Percentiles rank a stretch among this genome's conserved stretches.
Evolutionary conservation across 1,140 invertebrate genomes (phyloP).

Genomic region (Stegodyphus dumicola): DNA sequence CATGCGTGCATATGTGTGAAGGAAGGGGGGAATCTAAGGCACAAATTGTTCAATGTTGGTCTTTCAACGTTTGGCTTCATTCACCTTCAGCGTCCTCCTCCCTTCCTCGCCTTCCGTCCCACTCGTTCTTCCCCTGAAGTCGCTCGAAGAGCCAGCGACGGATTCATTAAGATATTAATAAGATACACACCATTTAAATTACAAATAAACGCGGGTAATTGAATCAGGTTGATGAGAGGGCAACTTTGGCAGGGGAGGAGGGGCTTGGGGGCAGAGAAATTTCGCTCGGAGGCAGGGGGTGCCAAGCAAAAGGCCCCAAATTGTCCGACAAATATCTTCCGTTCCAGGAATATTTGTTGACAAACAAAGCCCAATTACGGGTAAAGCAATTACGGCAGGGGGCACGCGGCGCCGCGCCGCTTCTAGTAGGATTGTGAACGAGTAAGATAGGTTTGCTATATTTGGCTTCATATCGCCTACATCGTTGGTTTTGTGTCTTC

Average conservation of each 20-base stretch:
- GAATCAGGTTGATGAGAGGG: constrained; percentile 61
- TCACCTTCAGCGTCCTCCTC: not conserved
- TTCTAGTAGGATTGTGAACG: constrained; percentile 42
- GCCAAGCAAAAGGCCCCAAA: constrained; percentile 53
- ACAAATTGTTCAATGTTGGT: constrained; percentile 58
- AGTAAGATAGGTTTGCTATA: not conserved
- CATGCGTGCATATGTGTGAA: constrained; percentile 13
- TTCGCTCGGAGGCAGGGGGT: constrained; percentile 25
- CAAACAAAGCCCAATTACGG: constrained; percentile 63
- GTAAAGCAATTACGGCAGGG: constrained; percentile 61
- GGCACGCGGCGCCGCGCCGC: constrained; percentile 53
- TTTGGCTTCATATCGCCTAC: constrained; percentile 14
- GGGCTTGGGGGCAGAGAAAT: not conserved
- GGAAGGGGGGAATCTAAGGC: not conserved
- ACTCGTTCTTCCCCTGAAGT: not conserved
- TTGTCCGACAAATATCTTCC: constrained; percentile 62
- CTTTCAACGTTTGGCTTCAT: constrained; percentile 51
- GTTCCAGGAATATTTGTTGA: constrained; percentile 62
- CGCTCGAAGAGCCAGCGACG: not conserved
- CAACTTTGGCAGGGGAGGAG: constrained; percentile 24
- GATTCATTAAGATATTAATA: constrained; percentile 63
- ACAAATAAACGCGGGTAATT: constrained; percentile 62
- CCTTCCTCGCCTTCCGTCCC: not conserved
- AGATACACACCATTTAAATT: constrained; percentile 64
- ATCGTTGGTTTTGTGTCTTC: no score